These are phyloP conservation scores for Bombus fervidus DNA, from an alignment of 1,140 invertebrate genomes.

Conservation along the genomic window DNA sequence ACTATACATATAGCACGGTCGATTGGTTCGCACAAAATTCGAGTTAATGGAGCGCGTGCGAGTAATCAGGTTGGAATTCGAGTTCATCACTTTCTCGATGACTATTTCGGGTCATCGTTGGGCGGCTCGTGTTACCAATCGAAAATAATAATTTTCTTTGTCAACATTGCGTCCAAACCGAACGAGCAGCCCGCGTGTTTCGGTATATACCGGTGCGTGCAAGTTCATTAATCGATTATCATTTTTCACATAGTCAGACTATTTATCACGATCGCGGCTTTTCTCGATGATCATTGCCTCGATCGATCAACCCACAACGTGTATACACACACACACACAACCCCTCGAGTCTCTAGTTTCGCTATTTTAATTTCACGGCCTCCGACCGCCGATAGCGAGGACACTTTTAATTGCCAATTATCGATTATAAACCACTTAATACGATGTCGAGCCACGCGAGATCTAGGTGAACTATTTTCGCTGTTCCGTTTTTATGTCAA, in stretches of 20 bases:
- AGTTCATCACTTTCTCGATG: slow-evolving; percentile 71
- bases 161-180: slow-evolving; percentile 30
- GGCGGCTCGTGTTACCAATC: slow-evolving; percentile 62
- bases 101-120: slow-evolving; percentile 67
- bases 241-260: slow-evolving; percentile 26
- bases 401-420: slow-evolving; percentile 55
- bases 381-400: slow-evolving; percentile 24
- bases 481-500: background rate
- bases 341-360: slow-evolving; percentile 5
- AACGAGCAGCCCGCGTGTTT: background rate
- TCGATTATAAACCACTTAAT: slow-evolving; percentile 54
- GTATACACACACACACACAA: background rate
- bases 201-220: background rate
- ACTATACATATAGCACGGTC: slow-evolving; percentile 57
- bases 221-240: slow-evolving; percentile 40
- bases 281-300: slow-evolving; percentile 34
- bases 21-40: slow-evolving; percentile 69
- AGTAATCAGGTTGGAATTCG: slow-evolving; percentile 69
- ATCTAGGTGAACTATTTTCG: background rate
- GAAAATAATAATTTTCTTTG: slow-evolving; percentile 67
- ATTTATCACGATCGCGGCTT: slow-evolving; percentile 32
- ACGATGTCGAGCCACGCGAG: slow-evolving; percentile 23
- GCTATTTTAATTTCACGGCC: slow-evolving; percentile 44
- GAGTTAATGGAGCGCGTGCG: slow-evolving; percentile 67
- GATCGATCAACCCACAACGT: slow-evolving; percentile 17